Base-by-base conservation (phyloP, 2,888 invertebrate genomes). In the Trimorus sp. region DNA sequence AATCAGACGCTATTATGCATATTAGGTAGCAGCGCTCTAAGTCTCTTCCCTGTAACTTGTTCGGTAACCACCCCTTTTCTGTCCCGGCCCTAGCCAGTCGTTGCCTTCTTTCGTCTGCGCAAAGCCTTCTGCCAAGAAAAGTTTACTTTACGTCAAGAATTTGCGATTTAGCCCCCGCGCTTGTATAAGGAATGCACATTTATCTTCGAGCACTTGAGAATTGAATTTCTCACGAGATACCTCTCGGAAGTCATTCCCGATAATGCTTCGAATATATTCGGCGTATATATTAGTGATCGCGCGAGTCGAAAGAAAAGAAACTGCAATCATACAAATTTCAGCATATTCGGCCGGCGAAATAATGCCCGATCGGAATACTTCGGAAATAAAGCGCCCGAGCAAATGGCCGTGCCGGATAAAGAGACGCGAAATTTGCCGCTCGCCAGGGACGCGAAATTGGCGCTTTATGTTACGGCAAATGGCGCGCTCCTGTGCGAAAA, bases 111-210 rank as follows among this genome's bases (percentile, higher is more conserved):
- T 71, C 40, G 65, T 71, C 59, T 71, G 8, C 78, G 37, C 68
- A 37, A 62, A 79, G 66, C 62, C 54, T 79, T 63, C 26, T 73
- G 80, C 68, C 70, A 73, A 49, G 78, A 85, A 88, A 89, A 88
- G 85, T 88, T 87, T 84, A 83, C 84, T 86, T 85, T 87, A 36
- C 78, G 82, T 86, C 84, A 85, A 86, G 87, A 89, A 89, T 89
- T 89, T 87, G 86, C 89, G 88, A 88, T 88, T 85, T 86, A 83
- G 84, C 85, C 26, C 26, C 85, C 85, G 84, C 85, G 89, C 86
- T 88, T 88, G 87, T 86, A 88, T 89, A 87, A 88, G 86, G 87
- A 88, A 89, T 89, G 88, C 87, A 88, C 89, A 89, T 89, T 88
- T 84, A 86, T 86, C 66, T 77, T 51, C 56, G 60, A 48, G 68